Conservation (phyloP, 2,113 vertebrate species). For the Channa maculata region DNA sequence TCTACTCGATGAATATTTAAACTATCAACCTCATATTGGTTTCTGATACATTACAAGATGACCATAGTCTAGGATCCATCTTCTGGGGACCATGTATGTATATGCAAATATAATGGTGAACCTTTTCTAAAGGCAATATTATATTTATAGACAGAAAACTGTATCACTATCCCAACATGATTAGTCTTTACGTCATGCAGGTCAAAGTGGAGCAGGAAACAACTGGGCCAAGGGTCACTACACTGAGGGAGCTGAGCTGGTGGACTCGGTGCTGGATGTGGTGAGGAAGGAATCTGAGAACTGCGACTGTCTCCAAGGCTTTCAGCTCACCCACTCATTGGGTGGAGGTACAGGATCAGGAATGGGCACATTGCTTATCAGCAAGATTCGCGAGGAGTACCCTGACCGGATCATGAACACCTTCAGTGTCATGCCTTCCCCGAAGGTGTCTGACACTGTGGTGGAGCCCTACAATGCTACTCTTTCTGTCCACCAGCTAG, state of each 20-base stretch:
- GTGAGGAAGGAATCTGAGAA: conserved; percentile 87
- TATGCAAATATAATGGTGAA: not conserved
- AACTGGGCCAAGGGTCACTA: conserved; percentile 87
- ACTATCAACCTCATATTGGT: no score
- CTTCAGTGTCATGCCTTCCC: conserved; percentile 94
- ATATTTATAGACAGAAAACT: no score
- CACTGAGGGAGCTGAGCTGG: conserved; percentile 84
- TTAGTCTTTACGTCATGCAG: conserved; percentile 54
- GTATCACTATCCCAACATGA: not conserved
- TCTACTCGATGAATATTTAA: no score
- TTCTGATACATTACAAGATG: not conserved
- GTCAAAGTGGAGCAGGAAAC: conserved; percentile 85
- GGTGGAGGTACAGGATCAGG: conserved; percentile 92
- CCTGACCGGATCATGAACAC: conserved; percentile 96
- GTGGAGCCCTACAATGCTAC: conserved; percentile 98
- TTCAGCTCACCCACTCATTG: conserved; percentile 93
- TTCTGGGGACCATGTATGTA: not conserved
- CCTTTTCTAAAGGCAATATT: not conserved
- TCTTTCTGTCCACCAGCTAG: conserved; percentile 94
- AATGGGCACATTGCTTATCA: conserved; percentile 93
- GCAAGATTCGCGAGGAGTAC: conserved; percentile 94
- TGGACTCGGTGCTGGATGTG: conserved; percentile 84
- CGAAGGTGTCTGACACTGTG: conserved; percentile 95
- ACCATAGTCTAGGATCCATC: not conserved
- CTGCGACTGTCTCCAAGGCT: conserved; percentile 93